Base-by-base conservation (phyloP, 1,140 invertebrate species). In the Bactericera cockerelli region DNA sequence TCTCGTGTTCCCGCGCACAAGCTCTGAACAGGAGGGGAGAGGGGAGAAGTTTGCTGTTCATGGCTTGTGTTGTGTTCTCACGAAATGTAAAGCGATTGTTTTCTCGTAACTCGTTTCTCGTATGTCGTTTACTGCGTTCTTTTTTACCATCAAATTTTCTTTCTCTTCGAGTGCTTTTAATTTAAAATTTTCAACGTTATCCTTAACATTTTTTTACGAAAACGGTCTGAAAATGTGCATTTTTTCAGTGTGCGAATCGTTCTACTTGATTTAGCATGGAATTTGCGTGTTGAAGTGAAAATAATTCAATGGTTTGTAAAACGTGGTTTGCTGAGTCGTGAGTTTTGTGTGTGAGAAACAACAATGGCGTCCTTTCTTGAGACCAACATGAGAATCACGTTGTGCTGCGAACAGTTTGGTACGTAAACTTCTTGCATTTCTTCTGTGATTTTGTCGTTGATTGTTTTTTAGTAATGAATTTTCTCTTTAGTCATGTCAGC, bases 1-100 rank as follows among this genome's bases (percentile, higher is more conserved):
- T 49, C 42, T 49, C 22, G n/a, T n/a, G 22, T 49, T 49, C 42
- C 42, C 42, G 42, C 42, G 42, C 42, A 49, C 28, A 4, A 31
- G 28, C 13, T 31, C 28, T 49, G 42, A n/a, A 49, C 3, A 16
- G 19, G 42, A 49, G 42, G 42, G 42, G 42, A 49, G 22, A 8
- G n/a, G 42, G 10, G 42, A 16, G n/a, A 22, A 31, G 28, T 31
- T 6, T 10, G 42, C 42, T 49, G 16, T 16, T 36, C 33, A 36
- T 16, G 6, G n/a, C 42, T 19, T 22, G 22, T 49, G 10, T 10
- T 36, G 10, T 16, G 33, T 49, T 49, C 42, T 49, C 42, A 49
- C 42, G 42, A 8, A 49, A 22, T 19, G 42, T 10, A 49, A 49
- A 10, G 42, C 42, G 4, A 49, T 19, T 22, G 42, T 49, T 49